Base-by-base conservation (phyloP, 2,888 invertebrate genomes). In the Coenonympha glycerion region DNA sequence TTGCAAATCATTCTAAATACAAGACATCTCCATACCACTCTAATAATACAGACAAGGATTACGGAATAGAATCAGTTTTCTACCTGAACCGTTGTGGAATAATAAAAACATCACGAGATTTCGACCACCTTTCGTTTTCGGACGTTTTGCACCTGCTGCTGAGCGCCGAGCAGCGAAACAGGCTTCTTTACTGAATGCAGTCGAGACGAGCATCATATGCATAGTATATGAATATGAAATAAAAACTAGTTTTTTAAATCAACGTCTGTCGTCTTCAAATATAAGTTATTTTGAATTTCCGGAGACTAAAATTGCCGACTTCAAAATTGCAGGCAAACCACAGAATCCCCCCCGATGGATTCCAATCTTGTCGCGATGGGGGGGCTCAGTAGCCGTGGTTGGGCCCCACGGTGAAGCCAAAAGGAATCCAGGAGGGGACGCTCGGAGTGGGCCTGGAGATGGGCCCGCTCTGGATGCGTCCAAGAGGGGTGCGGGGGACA, bases 111-210 rank as follows among this genome's bases (percentile, higher is more conserved):
- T 59, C 44, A 66, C 61, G n/a, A n/a, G n/a, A n/a, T n/a, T 59
- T 57, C 58, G 62, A 56, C 60, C 59, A 56, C 68, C 66, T 69
- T 70, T 68, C 61, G 63, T 65, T 62, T 49, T 44, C 22, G 39
- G 39, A 22, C 62, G 57, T 59, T 70, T 66, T 72, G 74, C 82
- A 82, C 82, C 82, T 82, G 82, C 74, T 62, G 51, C 51, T 55
- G 50, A 47, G 42, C 49, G 51, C 51, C 54, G 50, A 47, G 42
- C 49, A 50, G 45, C 52, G 39, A 52, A 56, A 47, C 53, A 30
- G 47, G 52, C 52, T 54, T 48, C 33, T n/a, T n/a, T n/a, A n/a
- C 46, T 56, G 53, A 55, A 53, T 49, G 52, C 40, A 63, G 46
- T 40, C 57, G 54, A 24, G 39, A 39, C 39, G 39, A 39, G 9